These are phyloP conservation scores for Pristiophorus japonicus DNA, from an alignment of 2,113 vertebrate species.

Conservation along the genomic window DNA sequence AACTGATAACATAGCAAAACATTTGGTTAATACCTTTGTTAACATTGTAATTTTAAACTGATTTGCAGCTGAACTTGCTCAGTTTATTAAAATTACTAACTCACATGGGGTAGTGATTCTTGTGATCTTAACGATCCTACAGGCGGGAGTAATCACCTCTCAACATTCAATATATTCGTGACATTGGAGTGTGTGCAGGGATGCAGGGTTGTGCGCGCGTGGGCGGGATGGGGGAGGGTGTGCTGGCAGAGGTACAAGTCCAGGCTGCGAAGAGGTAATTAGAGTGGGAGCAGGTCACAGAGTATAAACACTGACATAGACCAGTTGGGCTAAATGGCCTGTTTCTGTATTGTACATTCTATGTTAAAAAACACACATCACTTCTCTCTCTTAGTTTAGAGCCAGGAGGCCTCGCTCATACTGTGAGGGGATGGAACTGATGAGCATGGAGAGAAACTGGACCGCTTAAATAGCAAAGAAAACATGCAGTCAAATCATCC, in stretches of 20 bases:
- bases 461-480: slow-evolving; percentile 58
- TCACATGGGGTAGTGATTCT: no score
- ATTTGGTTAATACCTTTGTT: no score
- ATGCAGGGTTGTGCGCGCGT: no score
- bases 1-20: no score
- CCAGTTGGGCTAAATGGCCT: neutral
- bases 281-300: no score
- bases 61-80: neutral
- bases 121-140: no score
- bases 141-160: no score
- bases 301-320: no score
- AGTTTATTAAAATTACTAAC: neutral
- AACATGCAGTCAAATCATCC: neutral
- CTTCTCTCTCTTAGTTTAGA: slow-evolving; percentile 43
- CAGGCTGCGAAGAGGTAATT: neutral
- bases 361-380: neutral
- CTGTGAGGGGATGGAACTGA: slow-evolving; percentile 76
- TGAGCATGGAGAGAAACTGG: slow-evolving; percentile 70
- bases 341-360: neutral
- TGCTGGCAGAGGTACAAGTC: no score
- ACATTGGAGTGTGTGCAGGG: no score
- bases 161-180: no score
- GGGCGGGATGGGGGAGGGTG: no score
- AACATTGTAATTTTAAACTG: neutral
- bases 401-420: slow-evolving; percentile 58